phyloP scores from a whole-genome alignment of 2,888 invertebrate species.

The Globia sparganii region DNA sequence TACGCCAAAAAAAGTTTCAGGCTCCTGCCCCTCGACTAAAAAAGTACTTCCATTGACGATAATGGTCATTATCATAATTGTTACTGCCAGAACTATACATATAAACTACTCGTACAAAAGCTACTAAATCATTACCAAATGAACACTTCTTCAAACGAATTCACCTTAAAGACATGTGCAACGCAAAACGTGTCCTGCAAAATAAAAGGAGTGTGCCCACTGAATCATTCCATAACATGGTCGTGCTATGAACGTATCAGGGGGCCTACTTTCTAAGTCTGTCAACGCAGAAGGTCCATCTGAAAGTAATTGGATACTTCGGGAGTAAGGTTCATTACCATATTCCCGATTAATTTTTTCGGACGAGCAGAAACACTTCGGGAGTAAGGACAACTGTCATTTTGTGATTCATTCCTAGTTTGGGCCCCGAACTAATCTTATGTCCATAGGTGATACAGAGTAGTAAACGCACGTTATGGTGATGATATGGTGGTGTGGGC shows the following conservation, averaged over 20 bases:
- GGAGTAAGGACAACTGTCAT: neutral
- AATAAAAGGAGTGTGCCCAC: constrained; percentile 47
- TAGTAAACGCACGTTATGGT: neutral
- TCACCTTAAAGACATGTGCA: constrained; percentile 60
- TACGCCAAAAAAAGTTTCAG: neutral
- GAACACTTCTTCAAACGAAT: constrained; percentile 44
- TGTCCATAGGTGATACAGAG: too few species aligned
- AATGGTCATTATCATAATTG: neutral
- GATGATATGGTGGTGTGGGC: neutral
- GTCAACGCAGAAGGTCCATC: too few species aligned
- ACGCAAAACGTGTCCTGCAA: constrained; percentile 61
- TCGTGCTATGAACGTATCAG: neutral
- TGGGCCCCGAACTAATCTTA: too few species aligned
- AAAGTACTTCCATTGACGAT: neutral
- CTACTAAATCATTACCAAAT: constrained; percentile 51
- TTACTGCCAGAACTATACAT: neutral
- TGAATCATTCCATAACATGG: neutral
- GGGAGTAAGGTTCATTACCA: neutral
- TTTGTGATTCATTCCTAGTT: neutral
- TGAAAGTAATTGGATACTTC: neutral
- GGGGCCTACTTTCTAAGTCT: too few species aligned
- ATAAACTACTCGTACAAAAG: constrained; percentile 20
- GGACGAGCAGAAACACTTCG: neutral
- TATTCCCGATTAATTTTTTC: neutral
- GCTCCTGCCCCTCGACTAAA: neutral